These are phyloP conservation scores for Pygocentrus nattereri DNA, from an alignment of 2,797 vertebrate species.

Conservation along the genomic window DNA sequence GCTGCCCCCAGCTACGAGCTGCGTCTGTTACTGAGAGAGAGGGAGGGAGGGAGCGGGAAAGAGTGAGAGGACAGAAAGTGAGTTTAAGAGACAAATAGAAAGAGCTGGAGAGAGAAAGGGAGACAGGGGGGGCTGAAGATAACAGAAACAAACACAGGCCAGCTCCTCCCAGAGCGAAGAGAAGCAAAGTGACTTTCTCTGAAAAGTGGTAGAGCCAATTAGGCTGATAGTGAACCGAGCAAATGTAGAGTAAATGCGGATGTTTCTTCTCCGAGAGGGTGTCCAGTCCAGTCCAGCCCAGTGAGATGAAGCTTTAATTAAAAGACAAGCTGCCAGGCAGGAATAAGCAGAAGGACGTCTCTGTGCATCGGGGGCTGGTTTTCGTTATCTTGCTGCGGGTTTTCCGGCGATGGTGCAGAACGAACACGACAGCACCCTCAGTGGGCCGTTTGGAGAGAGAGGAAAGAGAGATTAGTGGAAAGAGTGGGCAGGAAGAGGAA, in stretches of 20 bases:
- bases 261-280: not conserved
- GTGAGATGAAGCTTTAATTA: conserved; percentile 33
- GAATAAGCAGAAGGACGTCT: conserved; percentile 15
- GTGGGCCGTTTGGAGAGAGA: not conserved
- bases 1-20: conserved; percentile 4
- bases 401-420: not conserved
- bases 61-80: not conserved
- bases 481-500: not conserved
- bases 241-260: no score
- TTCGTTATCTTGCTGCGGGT: not conserved
- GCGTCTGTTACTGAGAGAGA: conserved; percentile 5
- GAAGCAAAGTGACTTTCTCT: not conserved
- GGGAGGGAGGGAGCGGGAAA: not conserved
- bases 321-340: conserved; percentile 24
- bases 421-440: not conserved
- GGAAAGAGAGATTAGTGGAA: not conserved
- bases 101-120: not conserved
- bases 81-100: no score
- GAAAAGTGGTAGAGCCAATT: conserved; percentile 27
- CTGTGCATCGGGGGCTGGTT: not conserved
- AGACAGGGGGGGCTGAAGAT: not conserved
- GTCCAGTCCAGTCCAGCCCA: conserved; percentile 15
- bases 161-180: not conserved
- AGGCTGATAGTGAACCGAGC: not conserved
- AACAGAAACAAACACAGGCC: not conserved